These are phyloP conservation scores for Isichthys henryi DNA, from an alignment of 2,113 vertebrate genomes.

Conservation along the genomic window DNA sequence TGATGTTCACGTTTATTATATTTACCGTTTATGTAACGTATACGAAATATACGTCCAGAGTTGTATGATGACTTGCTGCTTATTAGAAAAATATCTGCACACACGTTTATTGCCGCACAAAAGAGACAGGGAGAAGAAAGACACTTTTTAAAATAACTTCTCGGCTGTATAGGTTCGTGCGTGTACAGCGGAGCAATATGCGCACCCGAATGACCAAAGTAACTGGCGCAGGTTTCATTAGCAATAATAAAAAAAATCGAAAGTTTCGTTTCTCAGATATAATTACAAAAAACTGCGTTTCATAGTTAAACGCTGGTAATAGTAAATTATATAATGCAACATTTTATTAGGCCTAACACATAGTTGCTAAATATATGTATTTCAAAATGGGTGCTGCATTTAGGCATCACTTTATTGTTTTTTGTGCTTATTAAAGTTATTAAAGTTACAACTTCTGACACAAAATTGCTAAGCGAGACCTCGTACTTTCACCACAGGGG, in stretches of 20 bases:
- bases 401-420: not conserved
- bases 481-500: not conserved
- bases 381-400: not conserved
- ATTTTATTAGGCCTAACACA: not conserved
- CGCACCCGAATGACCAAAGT: not conserved
- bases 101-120: not conserved
- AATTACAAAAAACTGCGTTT: not conserved
- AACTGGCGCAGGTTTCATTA: not conserved
- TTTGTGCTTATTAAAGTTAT: not conserved
- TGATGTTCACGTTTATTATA: not conserved
- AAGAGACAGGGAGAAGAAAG: not conserved
- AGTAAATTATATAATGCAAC: not conserved
- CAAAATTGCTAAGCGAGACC: not conserved
- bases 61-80: not conserved
- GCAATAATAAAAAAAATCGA: not conserved
- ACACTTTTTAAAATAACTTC: not conserved
- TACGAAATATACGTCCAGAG: not conserved
- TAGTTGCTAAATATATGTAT: not conserved
- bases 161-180: not conserved
- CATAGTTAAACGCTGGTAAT: not conserved
- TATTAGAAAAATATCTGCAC: not conserved
- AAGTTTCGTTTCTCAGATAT: not conserved
- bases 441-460: not conserved
- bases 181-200: not conserved
- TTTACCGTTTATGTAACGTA: not conserved